Evolutionary conservation across 2,888 invertebrate genomes (phyloP), one percentile per base, ranked within the genome.

Genomic region (Notodonta ziczac): DNA sequence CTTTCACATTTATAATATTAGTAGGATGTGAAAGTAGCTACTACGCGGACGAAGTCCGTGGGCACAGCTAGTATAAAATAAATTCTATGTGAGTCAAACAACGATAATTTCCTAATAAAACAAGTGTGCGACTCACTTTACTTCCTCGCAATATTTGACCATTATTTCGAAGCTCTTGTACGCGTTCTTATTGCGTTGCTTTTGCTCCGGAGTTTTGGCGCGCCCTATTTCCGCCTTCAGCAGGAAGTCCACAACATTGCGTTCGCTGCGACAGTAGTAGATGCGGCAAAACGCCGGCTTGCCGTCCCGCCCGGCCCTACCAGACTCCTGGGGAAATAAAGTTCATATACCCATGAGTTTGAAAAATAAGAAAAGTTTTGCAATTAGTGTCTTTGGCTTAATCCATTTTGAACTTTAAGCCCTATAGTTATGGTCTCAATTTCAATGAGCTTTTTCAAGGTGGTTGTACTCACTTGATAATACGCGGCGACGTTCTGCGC

Each of bases 291-390:
- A 96, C 0, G 99, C 97, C 24, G 95, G 95, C 74, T 96, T 95
- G 0, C 98, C 99, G 89, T 99, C 99, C 72, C 99, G 95, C 0
- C 99, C 99, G 10, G 99, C 99, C 81, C 99, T 94, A 0, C 99
- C 99, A 0, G 98, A 98, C 92, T 99, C 99, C 94, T 99, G 96
- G 42, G 42, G 42, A 10, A 42, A 42, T 10, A 42, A 42, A 4
- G 42, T 42, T 42, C 10, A 42, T 7, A 40, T 8, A n/a, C 8
- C 6, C 40, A 24, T 40, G 40, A 40, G 44, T 44, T 44, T 12
- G 12, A 12, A 12, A 5, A 44, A 12, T 12, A 12, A 12, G 9
- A 46, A 0, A 5, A n/a, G 42, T 42, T 42, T 10, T 40, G 40
- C 2, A 40, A 42, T 42, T 6, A 35, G 35, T 35, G 4, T 12